Evolutionary conservation across 2,797 vertebrate genomes (phyloP).

Genomic region (Phrynocephalus guinanensis): DNA sequence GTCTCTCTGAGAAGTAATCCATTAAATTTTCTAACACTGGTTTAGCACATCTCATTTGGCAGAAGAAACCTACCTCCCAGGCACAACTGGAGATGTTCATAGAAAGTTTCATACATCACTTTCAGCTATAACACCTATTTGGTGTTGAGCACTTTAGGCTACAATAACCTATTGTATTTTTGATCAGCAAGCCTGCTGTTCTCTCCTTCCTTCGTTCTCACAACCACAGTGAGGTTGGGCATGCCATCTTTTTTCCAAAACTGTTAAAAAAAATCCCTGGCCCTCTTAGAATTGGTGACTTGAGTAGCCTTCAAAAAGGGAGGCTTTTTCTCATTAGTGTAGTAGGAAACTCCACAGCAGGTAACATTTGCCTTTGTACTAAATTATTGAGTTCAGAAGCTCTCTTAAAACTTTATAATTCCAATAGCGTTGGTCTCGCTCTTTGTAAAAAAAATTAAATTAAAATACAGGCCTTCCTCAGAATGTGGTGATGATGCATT

Average conservation of each 20-base stretch:
- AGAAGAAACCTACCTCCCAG: neutral
- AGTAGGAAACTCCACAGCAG: neutral
- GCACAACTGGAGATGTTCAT: neutral
- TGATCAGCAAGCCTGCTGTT: no score
- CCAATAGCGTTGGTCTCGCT: neutral
- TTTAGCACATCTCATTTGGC: neutral
- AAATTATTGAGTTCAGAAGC: neutral
- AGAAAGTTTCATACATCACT: neutral
- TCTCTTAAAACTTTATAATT: neutral
- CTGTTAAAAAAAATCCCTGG: neutral
- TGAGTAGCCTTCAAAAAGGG: neutral
- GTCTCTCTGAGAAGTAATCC: neutral
- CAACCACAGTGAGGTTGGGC: neutral
- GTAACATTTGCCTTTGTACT: neutral
- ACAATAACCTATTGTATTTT: neutral
- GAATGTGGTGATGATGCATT: neutral
- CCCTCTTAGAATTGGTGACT: neutral
- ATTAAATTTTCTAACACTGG: neutral
- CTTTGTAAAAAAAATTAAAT: neutral
- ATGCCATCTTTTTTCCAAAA: no score
- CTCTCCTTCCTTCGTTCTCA: neutral
- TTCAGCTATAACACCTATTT: no score
- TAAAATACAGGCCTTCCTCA: neutral
- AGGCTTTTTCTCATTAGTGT: neutral
- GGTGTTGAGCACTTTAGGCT: no score